Evolutionary conservation across 2,797 vertebrate genomes (phyloP), one percentile per base, ranked within the genome.

Genomic region (Apogon talboti): DNA sequence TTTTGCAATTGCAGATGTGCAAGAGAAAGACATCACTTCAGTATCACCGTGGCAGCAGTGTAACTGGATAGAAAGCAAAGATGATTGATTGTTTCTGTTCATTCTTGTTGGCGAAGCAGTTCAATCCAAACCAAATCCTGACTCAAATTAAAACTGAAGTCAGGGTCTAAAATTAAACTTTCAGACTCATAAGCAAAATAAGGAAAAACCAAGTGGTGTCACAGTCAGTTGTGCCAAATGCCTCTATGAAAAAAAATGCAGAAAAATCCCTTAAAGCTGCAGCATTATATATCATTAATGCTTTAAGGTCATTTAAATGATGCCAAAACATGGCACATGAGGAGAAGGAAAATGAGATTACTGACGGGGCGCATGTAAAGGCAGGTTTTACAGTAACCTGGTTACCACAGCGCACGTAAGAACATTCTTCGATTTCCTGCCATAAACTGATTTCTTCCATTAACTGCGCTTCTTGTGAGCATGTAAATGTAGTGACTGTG

Each of bases 391-490:
- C 43, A 59, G 51, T 78, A 71, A 82, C 55, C 46, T 40, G 54
- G 73, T 81, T 71, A 59, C 45, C 74, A 52, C 53, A 65, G 46
- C 18, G 51, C 53, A 48, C 66, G 65, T 55, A 70, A 55, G 66
- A 60, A 18, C 57, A 52, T 47, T 71, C 42, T 69, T 49, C 4
- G 2, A 51, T 74, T 81, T 79, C 54, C 61, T 51, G 44, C 30
- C 6, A 37, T 74, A 81, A 81, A 52, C 63, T 53, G 45, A 79
- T 80, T 88, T 70, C 44, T 65, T 56, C 51, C 37, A 67, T 79
- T 66, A 72, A 69, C 68, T 4, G 3, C 24, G 38, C 66, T 72
- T 78, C 42, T 56, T 33, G 47, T 43, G 61, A 66, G 66, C 43
- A 64, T 73, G 55, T 66, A 69, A 73, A 75, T 64, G 71, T 42